Evolutionary conservation across 2,797 vertebrate genomes (phyloP).

Genomic region (Macropodus opercularis): DNA sequence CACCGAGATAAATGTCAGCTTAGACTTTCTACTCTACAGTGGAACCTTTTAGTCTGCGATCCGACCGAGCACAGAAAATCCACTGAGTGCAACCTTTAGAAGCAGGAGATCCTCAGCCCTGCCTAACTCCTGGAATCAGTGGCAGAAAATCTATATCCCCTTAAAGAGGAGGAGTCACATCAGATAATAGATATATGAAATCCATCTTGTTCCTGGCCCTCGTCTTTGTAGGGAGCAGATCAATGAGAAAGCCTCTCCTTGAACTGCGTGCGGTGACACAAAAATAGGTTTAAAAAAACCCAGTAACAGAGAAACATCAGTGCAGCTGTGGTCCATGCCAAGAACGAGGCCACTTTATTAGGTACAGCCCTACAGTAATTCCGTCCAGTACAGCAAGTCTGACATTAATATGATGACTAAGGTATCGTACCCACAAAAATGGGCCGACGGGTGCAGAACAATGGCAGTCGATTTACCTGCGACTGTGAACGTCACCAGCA

Average conservation of each 20-base stretch:
- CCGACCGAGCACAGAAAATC: slow-evolving; percentile 62
- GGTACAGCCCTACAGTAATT: too few relatives aligned
- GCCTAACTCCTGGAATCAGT: slow-evolving; percentile 67
- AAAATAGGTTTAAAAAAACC: slow-evolving; percentile 50
- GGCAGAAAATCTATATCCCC: slow-evolving; percentile 84
- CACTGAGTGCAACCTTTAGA: slow-evolving; percentile 66
- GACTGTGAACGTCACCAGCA: slow-evolving; percentile 8
- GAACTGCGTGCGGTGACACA: slow-evolving; percentile 72
- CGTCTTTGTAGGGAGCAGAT: slow-evolving; percentile 77
- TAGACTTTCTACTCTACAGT: slow-evolving; percentile 58
- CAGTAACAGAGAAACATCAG: too few relatives aligned
- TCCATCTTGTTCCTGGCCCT: slow-evolving; percentile 81
- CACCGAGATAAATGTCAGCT: slow-evolving; percentile 63
- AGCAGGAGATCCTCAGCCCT: slow-evolving; percentile 44
- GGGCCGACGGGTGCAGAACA: too few relatives aligned
- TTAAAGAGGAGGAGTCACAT: slow-evolving; percentile 79
- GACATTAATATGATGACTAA: too few relatives aligned
- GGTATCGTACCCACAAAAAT: too few relatives aligned
- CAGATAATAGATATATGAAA: slow-evolving; percentile 85
- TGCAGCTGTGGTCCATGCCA: too few relatives aligned
- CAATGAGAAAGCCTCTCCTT: slow-evolving; percentile 72
- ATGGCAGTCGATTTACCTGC: too few relatives aligned
- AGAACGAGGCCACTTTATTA: too few relatives aligned
- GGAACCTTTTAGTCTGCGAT: slow-evolving; percentile 63
- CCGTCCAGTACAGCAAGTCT: too few relatives aligned